Base-by-base conservation (phyloP, 1,140 invertebrate genomes). In the Tribolium madens region DNA sequence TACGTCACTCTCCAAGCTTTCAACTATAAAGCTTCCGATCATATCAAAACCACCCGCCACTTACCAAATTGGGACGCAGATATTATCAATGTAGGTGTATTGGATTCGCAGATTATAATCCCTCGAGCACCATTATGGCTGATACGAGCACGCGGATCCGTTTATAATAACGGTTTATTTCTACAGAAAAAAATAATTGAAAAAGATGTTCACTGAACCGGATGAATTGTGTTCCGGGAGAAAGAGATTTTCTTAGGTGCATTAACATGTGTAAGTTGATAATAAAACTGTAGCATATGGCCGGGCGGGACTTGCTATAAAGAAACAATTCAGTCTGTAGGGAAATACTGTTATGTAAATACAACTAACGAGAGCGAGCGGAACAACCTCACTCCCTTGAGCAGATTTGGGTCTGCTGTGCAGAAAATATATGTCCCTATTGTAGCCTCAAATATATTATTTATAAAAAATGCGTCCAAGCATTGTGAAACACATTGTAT, bases 311-410 rank as follows among this genome's bases (percentile, higher is more conserved):
- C 18, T 60, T 17, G 26, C 57, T 64, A 31, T 64, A 75, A 75
- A 75, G 73, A 75, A 75, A 75, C 73, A 75, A 75, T 75, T 75
- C 73, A 42, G 73, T 21, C 73, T 60, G 48, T 18, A 57, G 73
- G 52, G 73, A 75, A 75, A 75, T 75, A 75, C 73, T 75, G 73
- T 75, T 75, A 75, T 75, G 73, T 75, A 75, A 75, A 75, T 75
- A 75, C 52, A 48, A 75, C 73, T 75, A 75, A 75, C 73, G 73
- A 75, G 73, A 64, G 31, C 73, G 73, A 64, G 73, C 70, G 47
- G 70, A 72, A 48, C 70, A 9, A 72, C 46, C 70, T 72, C 70
- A 72, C 50, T 72, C 70, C 50, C 42, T 14, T 48, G 46, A 52
- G 70, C 50, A 72, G 70, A 72, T 72, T 72, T 72, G 12, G 70